Base-by-base conservation (phyloP, 2,888 invertebrate genomes). In the Chrysomela aeneicollis region DNA sequence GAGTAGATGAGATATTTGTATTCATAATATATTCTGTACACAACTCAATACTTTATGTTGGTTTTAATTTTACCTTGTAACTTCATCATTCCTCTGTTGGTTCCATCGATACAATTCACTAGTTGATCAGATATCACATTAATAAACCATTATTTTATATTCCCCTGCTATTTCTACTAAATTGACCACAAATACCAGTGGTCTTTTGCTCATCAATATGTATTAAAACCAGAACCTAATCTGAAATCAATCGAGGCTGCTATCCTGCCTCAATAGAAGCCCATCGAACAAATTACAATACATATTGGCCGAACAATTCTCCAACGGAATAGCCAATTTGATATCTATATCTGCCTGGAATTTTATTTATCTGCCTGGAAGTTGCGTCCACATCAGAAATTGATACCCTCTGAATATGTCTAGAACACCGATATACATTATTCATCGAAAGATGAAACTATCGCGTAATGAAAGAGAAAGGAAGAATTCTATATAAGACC, bases 311-410 rank as follows among this genome's bases (percentile, higher is more conserved):
- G 63, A 63, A 68, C 71, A 71, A 75, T 73, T 69, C 68, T 66
- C 63, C 68, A 72, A 75, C 71, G 74, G 57, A 76, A 76, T 75
- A 78, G 76, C 75, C 77, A 77, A 78, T 79, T 77, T 77, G 71
- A 69, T 75, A 73, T 76, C 74, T 74, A 59, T 70, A 73, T 73
- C 66, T 69, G 68, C 64, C 58, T 61, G 62, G 58, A 63, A 65
- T 64, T 70, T 68, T 68, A 22, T 64, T 59, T 60, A 57, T 59
- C 59, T 65, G 57, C 61, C 60, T n/a, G n/a, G 54, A 66, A 68
- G 59, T 65, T 52, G 32, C 47, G 58, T 61, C 57, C 61, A 61
- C 59, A 64, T 50, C 63, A 53, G 51, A 47, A 26, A 57, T n/a
- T 17, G 57, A 57, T 57, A 57, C 46, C 46, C 47, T 15, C 42